Evolutionary conservation across 2,888 invertebrate species (phyloP).

Genomic region (Cosmorhoe ocellata): DNA sequence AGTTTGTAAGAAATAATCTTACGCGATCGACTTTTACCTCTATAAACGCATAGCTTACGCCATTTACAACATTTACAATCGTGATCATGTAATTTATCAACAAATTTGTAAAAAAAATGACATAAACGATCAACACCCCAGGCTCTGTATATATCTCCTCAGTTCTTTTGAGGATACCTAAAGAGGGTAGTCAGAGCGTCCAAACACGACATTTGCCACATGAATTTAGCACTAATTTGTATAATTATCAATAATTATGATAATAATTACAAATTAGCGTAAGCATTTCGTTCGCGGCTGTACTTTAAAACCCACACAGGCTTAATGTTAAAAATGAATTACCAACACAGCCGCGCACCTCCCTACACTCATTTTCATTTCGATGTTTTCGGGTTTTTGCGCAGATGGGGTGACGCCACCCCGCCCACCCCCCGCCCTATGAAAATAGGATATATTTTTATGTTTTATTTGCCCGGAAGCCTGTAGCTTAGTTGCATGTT

Average conservation of each 20-base stretch:
- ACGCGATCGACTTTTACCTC: no score
- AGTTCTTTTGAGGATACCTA: no score
- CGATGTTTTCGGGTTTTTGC: conserved; percentile 84
- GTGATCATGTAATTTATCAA: no score
- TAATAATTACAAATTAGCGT: conserved; percentile 35
- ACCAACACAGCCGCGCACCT: conserved; percentile 76
- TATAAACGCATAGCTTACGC: no score
- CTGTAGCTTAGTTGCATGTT: conserved; percentile 82
- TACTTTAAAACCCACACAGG: conserved; percentile 82
- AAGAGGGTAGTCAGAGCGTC: no score
- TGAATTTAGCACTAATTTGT: not conserved
- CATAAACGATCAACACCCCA: no score
- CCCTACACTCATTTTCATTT: conserved; percentile 82
- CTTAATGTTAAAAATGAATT: conserved; percentile 83
- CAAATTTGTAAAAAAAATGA: no score
- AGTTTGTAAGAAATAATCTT: no score
- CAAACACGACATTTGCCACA: no score
- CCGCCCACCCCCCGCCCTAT: conserved; percentile 74
- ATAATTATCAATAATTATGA: conserved; percentile 16
- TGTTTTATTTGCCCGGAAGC: conserved; percentile 83
- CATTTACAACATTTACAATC: no score
- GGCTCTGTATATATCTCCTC: no score
- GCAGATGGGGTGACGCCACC: conserved; percentile 58
- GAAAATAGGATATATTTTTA: conserved; percentile 83
- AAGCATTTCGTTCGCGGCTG: conserved; percentile 49